These are phyloP conservation scores for Mormyrops attenuatus DNA, from an alignment of 2,797 vertebrate species.

Conservation along the genomic window DNA sequence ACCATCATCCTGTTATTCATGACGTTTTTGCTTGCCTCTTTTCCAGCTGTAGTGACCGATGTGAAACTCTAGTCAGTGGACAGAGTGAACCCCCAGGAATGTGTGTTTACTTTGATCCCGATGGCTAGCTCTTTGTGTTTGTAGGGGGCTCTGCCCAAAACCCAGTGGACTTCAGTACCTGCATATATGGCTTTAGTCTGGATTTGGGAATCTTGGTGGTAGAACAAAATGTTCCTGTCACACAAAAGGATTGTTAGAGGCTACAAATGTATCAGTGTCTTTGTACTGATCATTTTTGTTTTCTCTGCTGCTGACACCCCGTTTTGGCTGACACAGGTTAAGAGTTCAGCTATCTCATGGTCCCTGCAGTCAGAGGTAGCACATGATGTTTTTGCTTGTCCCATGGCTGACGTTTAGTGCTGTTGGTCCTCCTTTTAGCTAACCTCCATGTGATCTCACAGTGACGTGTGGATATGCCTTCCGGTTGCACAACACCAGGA, in stretches of 20 bases:
- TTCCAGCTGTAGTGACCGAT: constrained; percentile 5
- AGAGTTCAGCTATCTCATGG: not conserved
- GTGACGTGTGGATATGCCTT: not conserved
- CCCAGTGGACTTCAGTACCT: not conserved
- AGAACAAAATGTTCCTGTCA: not conserved
- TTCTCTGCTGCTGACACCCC: not conserved
- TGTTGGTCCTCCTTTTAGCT: not conserved
- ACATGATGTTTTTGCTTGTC: not conserved
- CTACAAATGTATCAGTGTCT: not conserved
- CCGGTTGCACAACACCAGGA: not conserved
- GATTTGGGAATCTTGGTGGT: not conserved
- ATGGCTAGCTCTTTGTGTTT: not conserved
- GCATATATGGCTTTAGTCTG: not conserved
- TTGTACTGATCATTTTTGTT: not conserved
- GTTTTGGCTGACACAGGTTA: not conserved
- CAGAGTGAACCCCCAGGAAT: not conserved
- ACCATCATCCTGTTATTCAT: constrained; percentile 19
- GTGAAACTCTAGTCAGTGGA: constrained; percentile 2
- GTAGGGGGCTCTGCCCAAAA: not conserved
- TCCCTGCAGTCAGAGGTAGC: not conserved
- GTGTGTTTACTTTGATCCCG: not conserved
- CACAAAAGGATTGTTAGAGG: not conserved
- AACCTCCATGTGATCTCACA: not conserved
- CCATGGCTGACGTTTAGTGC: not conserved
- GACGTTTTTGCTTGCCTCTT: not conserved